Evolutionary conservation across 2,888 invertebrate species (phyloP).

Genomic region (Drosophila birchii): DNA sequence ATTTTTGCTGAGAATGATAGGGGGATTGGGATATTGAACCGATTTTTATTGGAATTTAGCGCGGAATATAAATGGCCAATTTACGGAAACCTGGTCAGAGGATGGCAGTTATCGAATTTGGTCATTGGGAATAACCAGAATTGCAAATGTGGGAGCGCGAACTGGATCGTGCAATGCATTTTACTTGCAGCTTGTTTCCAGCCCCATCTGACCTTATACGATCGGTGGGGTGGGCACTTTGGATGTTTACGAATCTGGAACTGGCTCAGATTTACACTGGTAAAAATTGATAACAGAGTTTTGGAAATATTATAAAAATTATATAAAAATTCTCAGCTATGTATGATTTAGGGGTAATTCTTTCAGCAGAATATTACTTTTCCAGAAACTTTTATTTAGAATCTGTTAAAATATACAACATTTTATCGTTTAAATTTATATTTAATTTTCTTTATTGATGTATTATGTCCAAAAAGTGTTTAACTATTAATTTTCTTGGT

Average conservation of each 20-base stretch:
- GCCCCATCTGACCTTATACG: constrained; percentile 54
- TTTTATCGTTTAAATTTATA: too few relatives aligned
- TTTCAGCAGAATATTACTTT: too few relatives aligned
- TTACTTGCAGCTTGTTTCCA: constrained; percentile 27
- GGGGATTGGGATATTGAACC: constrained; percentile 14
- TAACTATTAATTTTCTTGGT: too few relatives aligned
- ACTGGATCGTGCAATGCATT: constrained; percentile 33
- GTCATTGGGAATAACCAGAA: constrained; percentile 47
- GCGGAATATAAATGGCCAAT: constrained; percentile 38
- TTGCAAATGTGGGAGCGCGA: constrained; percentile 30
- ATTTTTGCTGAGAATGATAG: constrained; percentile 18
- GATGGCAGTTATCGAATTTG: constrained; percentile 39
- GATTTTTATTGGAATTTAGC: constrained; percentile 30
- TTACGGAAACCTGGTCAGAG: constrained; percentile 26
- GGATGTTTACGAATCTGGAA: constrained; percentile 38
- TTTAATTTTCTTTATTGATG: neutral
- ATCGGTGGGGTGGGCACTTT: constrained; percentile 17
- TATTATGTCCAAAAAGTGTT: neutral
- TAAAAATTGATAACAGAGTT: neutral
- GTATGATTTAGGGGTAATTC: neutral
- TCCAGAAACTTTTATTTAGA: too few relatives aligned
- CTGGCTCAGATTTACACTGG: constrained; percentile 37
- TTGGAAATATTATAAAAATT: neutral
- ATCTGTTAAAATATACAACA: neutral
- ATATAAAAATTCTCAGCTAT: neutral